Evolutionary conservation across 2,888 invertebrate genomes (phyloP), one percentile per base, ranked within the genome.

Genomic region (Myopa tessellatipennis): DNA sequence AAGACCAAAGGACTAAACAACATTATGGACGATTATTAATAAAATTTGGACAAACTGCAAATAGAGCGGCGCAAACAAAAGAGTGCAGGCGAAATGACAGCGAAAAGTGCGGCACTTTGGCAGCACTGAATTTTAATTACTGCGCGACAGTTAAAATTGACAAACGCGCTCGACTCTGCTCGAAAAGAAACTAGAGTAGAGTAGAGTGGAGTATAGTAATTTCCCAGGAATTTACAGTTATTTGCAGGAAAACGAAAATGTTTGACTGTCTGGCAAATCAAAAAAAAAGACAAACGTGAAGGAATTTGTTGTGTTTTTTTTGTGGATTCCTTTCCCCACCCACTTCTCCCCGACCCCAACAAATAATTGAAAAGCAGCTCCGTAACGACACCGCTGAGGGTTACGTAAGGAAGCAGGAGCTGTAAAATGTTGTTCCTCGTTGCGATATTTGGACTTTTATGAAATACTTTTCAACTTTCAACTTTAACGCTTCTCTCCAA

Each of bases 71-170:
- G 6, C 18, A 8, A 34, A n/a, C n/a, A 26, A 26, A 50, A 16
- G 14, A 14, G 40, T 61, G 2, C 2, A 73, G 26, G 12, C 18
- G 14, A 45, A 5, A 18, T 14, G 52, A 26, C 40, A 18, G 4
- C 16, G 55, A 38, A 36, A 26, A 26, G 61, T 12, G 73, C 45
- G 45, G 73, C 45, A 45, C 61, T 61, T 61, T 40, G 72, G 61
- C 61, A 63, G 74, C 50, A 40, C 45, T 36, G 45, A 74, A 74
- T 74, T 65, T 65, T 74, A 74, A 74, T 74, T 74, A 74, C 74
- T n/a, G 58, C 65, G 65, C 55, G 65, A 45, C 45, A 74, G 52
- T 74, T 65, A 65, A 65, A 74, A 65, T 72, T 36, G 38, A 58
- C 55, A 36, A 40, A 72, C 58, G 40, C 40, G n/a, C 16, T n/a